Evolutionary conservation across 2,113 vertebrate species (phyloP), one percentile per base, ranked within the genome.

Genomic region (Tretioscincus oriximinensis): DNA sequence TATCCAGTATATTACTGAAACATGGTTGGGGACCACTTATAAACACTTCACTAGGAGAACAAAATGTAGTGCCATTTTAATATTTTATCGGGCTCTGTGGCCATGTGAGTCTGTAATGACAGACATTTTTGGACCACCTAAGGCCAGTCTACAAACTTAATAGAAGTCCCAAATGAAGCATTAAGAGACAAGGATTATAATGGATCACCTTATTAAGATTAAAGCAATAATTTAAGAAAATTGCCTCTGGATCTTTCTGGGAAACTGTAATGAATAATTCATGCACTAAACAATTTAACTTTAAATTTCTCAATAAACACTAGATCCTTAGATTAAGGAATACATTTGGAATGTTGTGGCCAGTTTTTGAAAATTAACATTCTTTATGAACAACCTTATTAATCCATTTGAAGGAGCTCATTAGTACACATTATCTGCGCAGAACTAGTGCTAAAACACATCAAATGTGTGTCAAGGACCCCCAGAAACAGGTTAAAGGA

Each of bases 221-320:
- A 69, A 69, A 69, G 77, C 77, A 78, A 69, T 60, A 70, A 70
- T 4, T 45, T 51, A 79, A 70, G 31, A 60, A 70, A 51, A 70
- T 79, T 69, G 28, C n/a, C 66, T 61, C 14, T n/a, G 45, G 60
- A 79, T 70, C 66, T 69, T 70, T 22, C 22, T 51, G 35, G 77
- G 24, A 79, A 79, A 61, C n/a, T 45, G 77, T 60, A 79, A 78
- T 79, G 77, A 79, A 79, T 79, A 70, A 70, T 79, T 79, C 31
- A 79, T 70, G 51, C 31, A 79, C 7, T 70, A 49, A 49, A 58
- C 41, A 24, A 79, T 70, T 70, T 49, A 79, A 51, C 70, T 51
- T 60, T 51, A 79, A 79, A 70, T 70, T 70, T 70, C 24, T 79
- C 76, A 67, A 49, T 45, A 31, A 70, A 14, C 26, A 26, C 21